Conservation (phyloP, 2,113 vertebrate genomes). For the Cygnus atratus region DNA sequence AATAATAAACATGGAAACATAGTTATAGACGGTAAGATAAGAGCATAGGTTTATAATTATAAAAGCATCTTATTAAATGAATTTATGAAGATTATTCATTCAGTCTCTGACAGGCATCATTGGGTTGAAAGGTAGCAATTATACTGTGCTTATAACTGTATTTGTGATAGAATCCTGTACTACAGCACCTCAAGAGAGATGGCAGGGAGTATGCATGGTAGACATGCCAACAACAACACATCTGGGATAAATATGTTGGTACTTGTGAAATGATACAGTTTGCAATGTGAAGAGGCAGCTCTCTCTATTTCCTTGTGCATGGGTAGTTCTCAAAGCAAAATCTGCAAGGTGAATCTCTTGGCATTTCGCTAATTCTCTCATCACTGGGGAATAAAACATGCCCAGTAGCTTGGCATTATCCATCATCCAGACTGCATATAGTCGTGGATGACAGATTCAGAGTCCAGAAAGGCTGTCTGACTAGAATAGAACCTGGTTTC, state of each 20-base stretch:
- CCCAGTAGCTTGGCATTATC: not conserved
- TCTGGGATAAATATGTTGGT: not conserved
- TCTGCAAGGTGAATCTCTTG: not conserved
- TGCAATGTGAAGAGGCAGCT: not conserved
- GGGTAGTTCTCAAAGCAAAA: not conserved
- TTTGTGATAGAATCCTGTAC: not conserved
- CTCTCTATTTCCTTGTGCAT: not conserved
- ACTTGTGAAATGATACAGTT: not conserved
- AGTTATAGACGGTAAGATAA: not conserved
- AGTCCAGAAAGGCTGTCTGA: constrained; percentile 2
- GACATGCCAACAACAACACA: not conserved
- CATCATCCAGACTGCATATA: not conserved
- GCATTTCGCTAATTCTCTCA: not conserved
- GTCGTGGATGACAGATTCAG: not conserved
- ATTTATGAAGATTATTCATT: not conserved
- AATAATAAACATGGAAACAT: not conserved
- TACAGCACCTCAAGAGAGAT: not conserved
- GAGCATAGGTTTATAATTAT: not conserved
- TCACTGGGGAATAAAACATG: not conserved
- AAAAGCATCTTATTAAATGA: not conserved
- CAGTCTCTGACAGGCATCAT: not conserved
- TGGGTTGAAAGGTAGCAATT: not conserved
- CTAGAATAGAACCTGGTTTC: constrained; percentile 6
- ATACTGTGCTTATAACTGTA: not conserved
- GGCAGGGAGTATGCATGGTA: not conserved